Evolutionary conservation across 2,113 vertebrate species (phyloP).

Genomic region (Macquaria australasica): DNA sequence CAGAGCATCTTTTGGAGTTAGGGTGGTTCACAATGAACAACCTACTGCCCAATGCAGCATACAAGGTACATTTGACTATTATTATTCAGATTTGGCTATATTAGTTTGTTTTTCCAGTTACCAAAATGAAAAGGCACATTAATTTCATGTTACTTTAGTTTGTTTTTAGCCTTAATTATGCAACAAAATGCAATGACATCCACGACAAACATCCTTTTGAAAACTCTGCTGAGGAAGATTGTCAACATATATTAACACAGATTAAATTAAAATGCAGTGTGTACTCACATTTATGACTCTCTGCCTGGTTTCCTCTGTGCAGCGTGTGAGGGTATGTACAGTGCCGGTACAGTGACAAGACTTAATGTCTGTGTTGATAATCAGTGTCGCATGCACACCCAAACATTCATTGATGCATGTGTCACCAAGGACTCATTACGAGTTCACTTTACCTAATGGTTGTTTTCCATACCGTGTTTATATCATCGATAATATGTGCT

Average conservation of each 20-base stretch:
- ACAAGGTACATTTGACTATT: slow-evolving; percentile 86
- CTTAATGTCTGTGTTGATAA: slow-evolving; percentile 48
- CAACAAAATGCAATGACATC: not conserved
- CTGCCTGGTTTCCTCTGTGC: slow-evolving; percentile 79
- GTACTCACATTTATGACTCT: slow-evolving; percentile 41
- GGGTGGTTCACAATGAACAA: slow-evolving; percentile 99
- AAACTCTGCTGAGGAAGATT: not conserved
- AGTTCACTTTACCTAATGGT: not conserved
- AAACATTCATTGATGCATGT: slow-evolving; percentile 37
- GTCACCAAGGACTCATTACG: slow-evolving; percentile 5
- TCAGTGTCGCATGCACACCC: slow-evolving; percentile 59
- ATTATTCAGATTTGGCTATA: not conserved
- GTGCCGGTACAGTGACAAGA: slow-evolving; percentile 34
- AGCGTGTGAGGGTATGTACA: slow-evolving; percentile 87
- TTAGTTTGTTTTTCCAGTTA: not conserved
- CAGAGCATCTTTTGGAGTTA: slow-evolving; percentile 96
- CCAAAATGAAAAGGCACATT: not conserved
- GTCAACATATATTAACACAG: too few species aligned
- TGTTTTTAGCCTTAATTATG: not conserved
- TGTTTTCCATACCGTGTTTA: slow-evolving; percentile 29
- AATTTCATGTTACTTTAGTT: not conserved
- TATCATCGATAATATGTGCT: not conserved
- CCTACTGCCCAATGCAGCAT: slow-evolving; percentile 94
- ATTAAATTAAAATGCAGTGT: too few species aligned
- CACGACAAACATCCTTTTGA: not conserved